phyloP scores from a whole-genome alignment of 1,140 invertebrate genomes.

The Formica selysi region DNA sequence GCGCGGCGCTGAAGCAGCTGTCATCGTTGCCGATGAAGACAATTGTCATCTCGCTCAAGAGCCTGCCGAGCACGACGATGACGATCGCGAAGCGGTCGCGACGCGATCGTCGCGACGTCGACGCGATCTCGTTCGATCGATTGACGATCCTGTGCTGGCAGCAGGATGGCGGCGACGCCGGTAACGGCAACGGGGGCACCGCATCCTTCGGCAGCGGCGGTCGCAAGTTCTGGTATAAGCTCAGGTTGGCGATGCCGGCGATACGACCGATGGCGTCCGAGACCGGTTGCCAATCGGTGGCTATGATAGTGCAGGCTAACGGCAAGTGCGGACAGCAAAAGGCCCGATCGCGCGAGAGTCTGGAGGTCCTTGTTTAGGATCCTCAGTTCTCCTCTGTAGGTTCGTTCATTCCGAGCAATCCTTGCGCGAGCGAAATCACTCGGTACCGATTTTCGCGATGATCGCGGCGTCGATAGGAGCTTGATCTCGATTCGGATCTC shows the following conservation, averaged over 20 bases:
- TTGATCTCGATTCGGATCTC: conserved; percentile 4
- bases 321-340: conserved; percentile 81
- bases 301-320: conserved; percentile 84
- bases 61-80: conserved; percentile 77
- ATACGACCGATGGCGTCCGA: conserved; percentile 76
- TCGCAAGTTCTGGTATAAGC: conserved; percentile 78
- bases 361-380: conserved; percentile 83
- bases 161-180: conserved; percentile 65
- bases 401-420: not conserved
- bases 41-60: conserved; percentile 81
- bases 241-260: conserved; percentile 82
- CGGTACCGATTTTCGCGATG: not conserved
- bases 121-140: conserved; percentile 75
- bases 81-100: conserved; percentile 79
- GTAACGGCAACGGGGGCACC: conserved; percentile 59
- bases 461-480: not conserved
- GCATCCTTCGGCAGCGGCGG: conserved; percentile 52
- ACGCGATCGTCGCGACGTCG: conserved; percentile 65
- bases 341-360: conserved; percentile 82
- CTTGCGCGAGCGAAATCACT: not conserved
- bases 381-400: not conserved
- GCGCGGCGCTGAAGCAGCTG: conserved; percentile 79
- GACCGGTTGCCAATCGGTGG: conserved; percentile 80
- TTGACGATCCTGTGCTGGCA: conserved; percentile 81
- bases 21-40: conserved; percentile 73